phyloP scores from a whole-genome alignment of 2,113 vertebrate species.

The Scolopax mira region DNA sequence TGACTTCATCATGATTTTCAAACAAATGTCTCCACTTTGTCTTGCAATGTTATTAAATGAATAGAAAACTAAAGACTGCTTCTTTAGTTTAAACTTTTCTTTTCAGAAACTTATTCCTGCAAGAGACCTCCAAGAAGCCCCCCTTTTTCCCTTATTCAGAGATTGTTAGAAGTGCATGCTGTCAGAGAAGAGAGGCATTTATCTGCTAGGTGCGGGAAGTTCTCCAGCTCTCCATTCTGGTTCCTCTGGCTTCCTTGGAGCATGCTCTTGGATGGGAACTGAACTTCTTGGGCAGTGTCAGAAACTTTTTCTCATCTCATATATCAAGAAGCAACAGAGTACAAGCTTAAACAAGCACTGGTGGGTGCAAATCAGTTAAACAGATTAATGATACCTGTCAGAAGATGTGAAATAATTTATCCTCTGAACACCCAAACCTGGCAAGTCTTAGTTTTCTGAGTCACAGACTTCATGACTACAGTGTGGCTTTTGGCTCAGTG shows the following conservation, averaged over 20 bases:
- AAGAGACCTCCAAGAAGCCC: neutral
- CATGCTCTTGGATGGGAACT: neutral
- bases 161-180: neutral
- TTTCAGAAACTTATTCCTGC: neutral
- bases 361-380: constrained; percentile 12
- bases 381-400: constrained; percentile 50
- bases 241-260: neutral
- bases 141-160: neutral
- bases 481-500: neutral
- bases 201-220: neutral
- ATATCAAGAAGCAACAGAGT: neutral
- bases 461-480: neutral
- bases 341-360: constrained; percentile 40
- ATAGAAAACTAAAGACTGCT: neutral
- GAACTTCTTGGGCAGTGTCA: neutral
- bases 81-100: neutral
- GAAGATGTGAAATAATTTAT: constrained; percentile 40
- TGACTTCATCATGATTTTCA: neutral
- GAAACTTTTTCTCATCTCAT: neutral
- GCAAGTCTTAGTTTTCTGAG: constrained; percentile 26
- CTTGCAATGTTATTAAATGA: neutral
- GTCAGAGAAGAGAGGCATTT: neutral
- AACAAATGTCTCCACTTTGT: neutral
- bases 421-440: neutral
- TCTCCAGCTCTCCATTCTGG: neutral